Evolutionary conservation across 2,797 vertebrate species (phyloP).

Genomic region (Carapus acus): DNA sequence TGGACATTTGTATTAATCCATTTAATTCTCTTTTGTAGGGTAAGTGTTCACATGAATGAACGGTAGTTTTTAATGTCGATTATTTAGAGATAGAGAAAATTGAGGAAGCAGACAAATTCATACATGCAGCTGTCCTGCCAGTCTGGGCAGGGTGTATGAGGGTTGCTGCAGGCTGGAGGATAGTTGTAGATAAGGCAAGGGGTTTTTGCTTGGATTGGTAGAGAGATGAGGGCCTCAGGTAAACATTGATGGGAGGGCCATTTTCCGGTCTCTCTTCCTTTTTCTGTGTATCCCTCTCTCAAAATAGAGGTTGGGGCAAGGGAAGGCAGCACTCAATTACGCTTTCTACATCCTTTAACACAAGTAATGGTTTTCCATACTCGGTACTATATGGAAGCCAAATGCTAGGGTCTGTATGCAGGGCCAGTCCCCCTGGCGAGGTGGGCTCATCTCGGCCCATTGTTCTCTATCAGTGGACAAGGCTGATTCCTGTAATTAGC

Average conservation of each 20-base stretch:
- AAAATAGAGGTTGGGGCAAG: conserved; percentile 47
- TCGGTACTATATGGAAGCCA: conserved; percentile 46
- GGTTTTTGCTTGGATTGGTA: conserved; percentile 3
- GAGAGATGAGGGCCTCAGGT: conserved; percentile 9
- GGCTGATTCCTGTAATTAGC: conserved; percentile 99
- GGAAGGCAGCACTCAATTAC: conserved; percentile 64
- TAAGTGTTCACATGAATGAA: conserved; percentile 68
- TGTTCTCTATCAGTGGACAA: conserved; percentile 90
- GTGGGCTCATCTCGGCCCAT: conserved; percentile 77
- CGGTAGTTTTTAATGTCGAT: conserved; percentile 64
- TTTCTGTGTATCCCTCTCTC: conserved; percentile 23
- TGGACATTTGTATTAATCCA: conserved; percentile 74
- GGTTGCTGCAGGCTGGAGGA: conserved; percentile 25
- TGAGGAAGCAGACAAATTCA: conserved; percentile 56
- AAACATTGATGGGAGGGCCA: conserved; percentile 24
- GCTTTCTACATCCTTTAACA: conserved; percentile 58
- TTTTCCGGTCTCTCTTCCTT: conserved; percentile 28
- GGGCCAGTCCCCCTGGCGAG: conserved; percentile 66
- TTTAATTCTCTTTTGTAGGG: conserved; percentile 75
- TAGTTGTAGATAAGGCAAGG: conserved; percentile 3
- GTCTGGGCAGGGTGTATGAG: conserved; percentile 13
- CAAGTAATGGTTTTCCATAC: conserved; percentile 61
- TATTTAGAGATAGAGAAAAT: conserved; percentile 64
- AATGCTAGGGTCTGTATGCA: conserved; percentile 56
- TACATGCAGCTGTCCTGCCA: conserved; percentile 10